phyloP scores from a whole-genome alignment of 2,113 vertebrate species.

The Illadopsis cleaveri region DNA sequence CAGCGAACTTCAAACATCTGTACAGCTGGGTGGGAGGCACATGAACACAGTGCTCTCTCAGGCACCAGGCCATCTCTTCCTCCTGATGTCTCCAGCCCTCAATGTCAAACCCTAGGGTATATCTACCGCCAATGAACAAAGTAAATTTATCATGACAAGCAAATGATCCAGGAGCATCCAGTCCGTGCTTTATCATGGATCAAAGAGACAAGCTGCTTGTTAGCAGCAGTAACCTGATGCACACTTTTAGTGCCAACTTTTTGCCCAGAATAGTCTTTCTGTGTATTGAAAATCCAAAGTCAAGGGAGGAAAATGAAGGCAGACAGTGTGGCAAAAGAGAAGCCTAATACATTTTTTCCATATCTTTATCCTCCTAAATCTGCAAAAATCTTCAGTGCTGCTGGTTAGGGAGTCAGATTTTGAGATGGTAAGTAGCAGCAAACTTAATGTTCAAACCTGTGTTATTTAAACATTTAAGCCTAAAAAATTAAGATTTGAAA shows the following conservation, averaged over 20 bases:
- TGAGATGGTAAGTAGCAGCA: not conserved
- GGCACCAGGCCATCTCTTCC: not conserved
- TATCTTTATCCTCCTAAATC: not conserved
- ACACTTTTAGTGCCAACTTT: not conserved
- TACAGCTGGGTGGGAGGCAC: not conserved
- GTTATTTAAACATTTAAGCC: not conserved
- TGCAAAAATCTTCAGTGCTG: not conserved
- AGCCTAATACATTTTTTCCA: not conserved
- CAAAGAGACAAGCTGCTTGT: not conserved
- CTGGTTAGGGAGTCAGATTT: not conserved
- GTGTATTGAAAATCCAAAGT: not conserved
- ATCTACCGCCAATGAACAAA: not conserved
- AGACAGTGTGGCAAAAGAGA: not conserved
- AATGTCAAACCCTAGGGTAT: not conserved
- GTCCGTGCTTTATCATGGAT: not conserved
- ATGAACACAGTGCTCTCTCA: not conserved
- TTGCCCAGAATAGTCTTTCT: not conserved
- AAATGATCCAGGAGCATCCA: not conserved
- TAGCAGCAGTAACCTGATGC: not conserved
- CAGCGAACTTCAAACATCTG: not conserved
- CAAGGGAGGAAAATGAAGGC: fast-evolving
- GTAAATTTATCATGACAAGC: not conserved
- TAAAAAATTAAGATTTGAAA: not conserved
- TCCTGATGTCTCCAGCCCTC: not conserved
- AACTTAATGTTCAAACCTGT: not conserved